Evolutionary conservation across 1,140 invertebrate species (phyloP).

Genomic region (Sweltsa coloradensis): DNA sequence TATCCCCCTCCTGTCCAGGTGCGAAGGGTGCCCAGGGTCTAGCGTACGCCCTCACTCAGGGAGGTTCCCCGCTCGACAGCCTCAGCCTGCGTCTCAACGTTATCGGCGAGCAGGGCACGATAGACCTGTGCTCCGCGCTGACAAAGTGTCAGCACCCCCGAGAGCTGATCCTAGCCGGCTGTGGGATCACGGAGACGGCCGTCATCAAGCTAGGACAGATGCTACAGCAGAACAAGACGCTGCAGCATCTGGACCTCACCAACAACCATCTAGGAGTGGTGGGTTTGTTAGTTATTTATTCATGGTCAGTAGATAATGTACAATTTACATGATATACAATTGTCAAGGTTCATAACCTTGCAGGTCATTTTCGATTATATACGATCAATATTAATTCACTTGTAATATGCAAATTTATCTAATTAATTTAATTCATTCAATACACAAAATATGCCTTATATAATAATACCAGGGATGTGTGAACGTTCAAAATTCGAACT

Average conservation of each 20-base stretch:
- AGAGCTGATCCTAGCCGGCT: background rate
- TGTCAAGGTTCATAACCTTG: no score
- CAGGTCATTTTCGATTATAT: no score
- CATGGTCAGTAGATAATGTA: no score
- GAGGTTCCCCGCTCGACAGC: slow-evolving; percentile 15
- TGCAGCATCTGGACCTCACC: background rate
- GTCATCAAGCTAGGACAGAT: background rate
- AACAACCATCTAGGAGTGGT: background rate
- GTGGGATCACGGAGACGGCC: background rate
- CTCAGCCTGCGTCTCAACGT: slow-evolving; percentile 29
- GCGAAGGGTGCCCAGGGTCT: slow-evolving; percentile 23
- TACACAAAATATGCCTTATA: no score
- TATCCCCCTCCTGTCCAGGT: no score
- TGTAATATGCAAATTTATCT: no score
- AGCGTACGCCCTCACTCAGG: slow-evolving; percentile 22
- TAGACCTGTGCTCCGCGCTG: slow-evolving; percentile 22
- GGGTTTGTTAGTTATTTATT: no score
- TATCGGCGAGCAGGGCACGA: slow-evolving; percentile 21
- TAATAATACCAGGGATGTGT: no score
- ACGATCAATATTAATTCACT: no score
- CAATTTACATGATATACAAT: no score
- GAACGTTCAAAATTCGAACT: no score
- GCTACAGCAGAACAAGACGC: background rate
- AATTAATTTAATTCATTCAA: no score
- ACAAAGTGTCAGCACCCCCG: background rate